Evolutionary conservation across 1,140 invertebrate species (phyloP).

Genomic region (Drosophila equinoxialis): DNA sequence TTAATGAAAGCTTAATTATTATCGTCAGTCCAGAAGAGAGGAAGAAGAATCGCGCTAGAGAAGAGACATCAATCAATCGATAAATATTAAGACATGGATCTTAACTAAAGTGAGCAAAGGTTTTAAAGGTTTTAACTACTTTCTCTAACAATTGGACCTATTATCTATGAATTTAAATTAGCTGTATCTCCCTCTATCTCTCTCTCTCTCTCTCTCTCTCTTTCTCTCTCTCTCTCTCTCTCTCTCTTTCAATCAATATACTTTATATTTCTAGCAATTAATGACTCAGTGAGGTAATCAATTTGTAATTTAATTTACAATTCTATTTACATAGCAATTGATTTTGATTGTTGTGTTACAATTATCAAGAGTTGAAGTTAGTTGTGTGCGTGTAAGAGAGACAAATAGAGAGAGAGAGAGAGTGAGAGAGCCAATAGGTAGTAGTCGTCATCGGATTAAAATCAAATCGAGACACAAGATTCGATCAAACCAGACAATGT

Average conservation of each 20-base stretch:
- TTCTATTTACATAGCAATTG: slow-evolving; percentile 79
- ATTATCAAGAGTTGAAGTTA: slow-evolving; percentile 42
- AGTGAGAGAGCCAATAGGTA: slow-evolving; percentile 11
- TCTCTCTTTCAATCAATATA: slow-evolving; percentile 10
- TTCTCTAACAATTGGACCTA: no score
- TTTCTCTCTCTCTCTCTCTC: not conserved
- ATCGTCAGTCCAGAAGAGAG: no score
- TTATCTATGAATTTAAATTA: no score
- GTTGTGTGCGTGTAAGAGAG: no score
- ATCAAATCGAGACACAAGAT: slow-evolving; percentile 5
- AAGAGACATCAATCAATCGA: no score
- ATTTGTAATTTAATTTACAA: slow-evolving; percentile 81
- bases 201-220: not conserved
- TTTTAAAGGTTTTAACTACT: no score
- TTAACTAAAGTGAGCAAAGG: no score
- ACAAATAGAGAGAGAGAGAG: slow-evolving; percentile 17
- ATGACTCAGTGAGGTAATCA: slow-evolving; percentile 80
- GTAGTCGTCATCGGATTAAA: not conserved
- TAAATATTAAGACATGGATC: no score
- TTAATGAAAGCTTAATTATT: no score
- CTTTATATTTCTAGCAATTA: slow-evolving; percentile 53
- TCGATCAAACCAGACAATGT: slow-evolving; percentile 1
- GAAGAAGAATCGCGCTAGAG: no score
- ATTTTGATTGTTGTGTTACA: slow-evolving; percentile 80
- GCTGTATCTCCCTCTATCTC: not conserved